Base-by-base conservation (phyloP, 2,797 vertebrate genomes). In the Hydrocynus forskahlii region DNA sequence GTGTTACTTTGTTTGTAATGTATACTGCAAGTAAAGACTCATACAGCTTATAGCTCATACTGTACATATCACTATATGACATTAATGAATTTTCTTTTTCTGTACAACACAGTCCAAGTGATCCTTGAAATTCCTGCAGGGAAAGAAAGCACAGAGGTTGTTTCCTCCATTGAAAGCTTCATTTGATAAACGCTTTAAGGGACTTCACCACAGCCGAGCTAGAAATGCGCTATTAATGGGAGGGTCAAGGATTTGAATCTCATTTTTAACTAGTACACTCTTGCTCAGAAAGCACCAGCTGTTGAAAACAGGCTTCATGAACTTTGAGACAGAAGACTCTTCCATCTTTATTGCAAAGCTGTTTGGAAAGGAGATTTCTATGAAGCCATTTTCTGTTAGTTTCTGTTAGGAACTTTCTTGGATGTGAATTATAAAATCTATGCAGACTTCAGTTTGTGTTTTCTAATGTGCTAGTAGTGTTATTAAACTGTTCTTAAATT, bases 221-320 rank as follows among this genome's bases (percentile, higher is more conserved):
- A 74, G 43, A 81, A 79, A 79, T 43, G 70, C 73, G 19, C 50
- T 77, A 59, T 80, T 74, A 83, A 75, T 48, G 60, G 16, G 5
- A 35, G 57, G 55, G 70, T 76, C 43, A 75, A 82, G 59, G 60
- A 17, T 45, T 68, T 70, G 35, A 75, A 79, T 83, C 43, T 71
- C 17, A 12, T 13, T 77, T 71, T 76, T 17, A 68, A 76, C 2
- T 16, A 50, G 38, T 17, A 25, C 70, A 75, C 12, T 7, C 19
- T 16, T 71, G 40, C 40, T 57, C 13, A 17, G 43, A 64, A 68
- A 57, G 62, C 19, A 23, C 13, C 43, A 35, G 64, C 40, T 63
- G 23, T 16, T 63, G 60, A 17, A 40, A 1, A 38, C n/a, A 35
- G 62, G 70, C 45, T 59, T 70, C 19, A 29, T 38, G 57, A 6